Evolutionary conservation across 2,797 vertebrate species (phyloP), one percentile per base, ranked within the genome.

Genomic region (Geotrypetes seraphini): DNA sequence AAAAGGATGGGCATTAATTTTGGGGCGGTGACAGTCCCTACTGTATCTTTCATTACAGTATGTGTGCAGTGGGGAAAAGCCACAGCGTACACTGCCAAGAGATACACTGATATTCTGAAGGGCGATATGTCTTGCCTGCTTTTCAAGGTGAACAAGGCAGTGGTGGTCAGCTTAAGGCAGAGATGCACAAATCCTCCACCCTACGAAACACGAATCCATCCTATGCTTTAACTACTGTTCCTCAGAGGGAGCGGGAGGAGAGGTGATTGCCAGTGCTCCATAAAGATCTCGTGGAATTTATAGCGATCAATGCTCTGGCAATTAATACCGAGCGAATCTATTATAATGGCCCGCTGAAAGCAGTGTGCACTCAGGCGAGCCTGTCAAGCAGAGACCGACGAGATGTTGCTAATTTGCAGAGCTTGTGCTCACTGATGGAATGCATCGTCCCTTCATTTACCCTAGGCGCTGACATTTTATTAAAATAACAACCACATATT

Each of bases 351-450:
- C 12, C 9, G 11, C 21, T 34, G 12, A 18, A 13, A 15, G 4
- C 0, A 1, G 15, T 7, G 28, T 10, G 35, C 12, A n/a, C 22
- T 14, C 2, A 17, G 28, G n/a, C 25, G 25, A 19, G 14, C 25
- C 16, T 36, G 19, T 14, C 1, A 3, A 12, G 22, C 12, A 12
- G 15, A 5, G 25, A 24, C 8, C 12, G 4, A n/a, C 5, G 15
- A 0, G 0, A 10, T n/a, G n/a, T n/a, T 3, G 3, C 1, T 0
- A 1, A n/a, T 6, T 12, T 32, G 13, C 10, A 5, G 7, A 18
- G 9, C 20, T 10, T 23, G n/a, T 19, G 19, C 34, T 23, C 1
- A 0, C 5, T n/a, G 7, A 15, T 4, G 20, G 19, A 12, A 7
- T 7, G 8, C 8, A 7, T 6, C 14, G 17, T 14, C 18, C 9